phyloP scores from a whole-genome alignment of 2,888 invertebrate species.

The Mythimna albipuncta region DNA sequence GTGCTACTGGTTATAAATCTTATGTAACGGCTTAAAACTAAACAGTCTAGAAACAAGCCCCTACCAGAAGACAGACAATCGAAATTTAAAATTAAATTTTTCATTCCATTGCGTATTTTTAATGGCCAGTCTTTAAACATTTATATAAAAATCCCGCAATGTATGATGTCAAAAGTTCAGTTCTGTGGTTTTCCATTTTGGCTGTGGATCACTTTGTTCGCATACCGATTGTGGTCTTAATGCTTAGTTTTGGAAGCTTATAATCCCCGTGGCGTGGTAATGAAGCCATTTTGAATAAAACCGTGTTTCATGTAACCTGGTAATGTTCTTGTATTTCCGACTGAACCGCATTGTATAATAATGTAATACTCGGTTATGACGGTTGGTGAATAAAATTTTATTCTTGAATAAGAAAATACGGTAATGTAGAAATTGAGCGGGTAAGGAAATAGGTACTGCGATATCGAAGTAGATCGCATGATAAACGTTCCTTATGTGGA shows the following conservation, averaged over 20 bases:
- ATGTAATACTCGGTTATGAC: conserved; percentile 30
- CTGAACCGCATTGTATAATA: conserved; percentile 28
- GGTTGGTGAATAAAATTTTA: conserved; percentile 1
- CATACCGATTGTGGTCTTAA: conserved; percentile 55
- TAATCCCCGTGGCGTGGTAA: conserved; percentile 65
- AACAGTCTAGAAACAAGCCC: conserved; percentile 70
- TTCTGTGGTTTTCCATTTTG: conserved; percentile 24
- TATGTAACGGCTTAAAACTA: conserved; percentile 81
- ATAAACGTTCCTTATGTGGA: not conserved
- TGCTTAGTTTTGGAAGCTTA: conserved; percentile 65
- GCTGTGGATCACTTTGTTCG: conserved; percentile 44
- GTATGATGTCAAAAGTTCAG: conserved; percentile 20
- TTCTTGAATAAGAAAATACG: not conserved
- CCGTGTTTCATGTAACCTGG: conserved; percentile 42
- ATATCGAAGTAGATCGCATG: not conserved
- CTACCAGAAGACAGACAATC: conserved; percentile 41
- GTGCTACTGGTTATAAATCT: conserved; percentile 79
- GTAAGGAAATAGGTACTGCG: not conserved
- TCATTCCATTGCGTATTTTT: conserved; percentile 49
- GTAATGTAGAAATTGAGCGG: not conserved
- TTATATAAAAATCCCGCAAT: conserved; percentile 32
- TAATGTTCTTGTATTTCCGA: conserved; percentile 52
- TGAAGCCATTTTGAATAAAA: conserved; percentile 67
- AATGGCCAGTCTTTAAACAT: not conserved
- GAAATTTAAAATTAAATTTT: conserved; percentile 43